Evolutionary conservation across 2,797 vertebrate species (phyloP), one percentile per base, ranked within the genome.

Genomic region (Enteromius argenteus): DNA sequence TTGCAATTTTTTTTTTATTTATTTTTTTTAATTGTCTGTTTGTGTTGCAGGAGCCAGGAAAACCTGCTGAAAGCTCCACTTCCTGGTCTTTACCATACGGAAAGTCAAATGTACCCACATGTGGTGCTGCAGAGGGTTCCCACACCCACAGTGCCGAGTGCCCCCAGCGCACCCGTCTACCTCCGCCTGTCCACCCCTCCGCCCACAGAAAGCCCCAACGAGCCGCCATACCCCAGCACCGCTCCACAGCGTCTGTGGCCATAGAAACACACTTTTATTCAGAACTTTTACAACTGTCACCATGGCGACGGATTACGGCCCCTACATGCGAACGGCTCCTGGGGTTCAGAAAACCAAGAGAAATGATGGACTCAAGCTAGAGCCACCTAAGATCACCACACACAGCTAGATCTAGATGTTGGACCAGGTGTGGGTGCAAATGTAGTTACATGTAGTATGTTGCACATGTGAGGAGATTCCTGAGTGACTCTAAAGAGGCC

Each of bases 81-180:
- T 35, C 91, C 94, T 0, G 93, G 93, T 15, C 89, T 94, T 46
- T 94, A 94, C 89, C 91, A 88, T 76, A 90, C 94, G 0, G 95
- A 95, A 30, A 93, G 92, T 15, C 94, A 95, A 89, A 90, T 94
- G 4, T 95, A 95, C 88, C 94, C 94, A 0, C 94, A 95, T 9
- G 92, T 95, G 0, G 94, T 95, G 76, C 90, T 95, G 17, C 95
- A 96, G 90, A 92, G 94, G 84, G 94, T 94, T 23, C 92, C 93
- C 1, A 95, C 94, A 6, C 94, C 94, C 0, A 92, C 92, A 0
- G 91, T 90, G 0, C 92, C 94, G 21, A 89, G 90, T 0, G 93
- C 91, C 60, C 93, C 94, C 3, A 87, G 91, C 0, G 92, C 91
- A 8, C 94, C 94, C 89, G 0, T 91, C 89, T 89, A 84, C 92